A percentile compares a stretch with the other conserved stretches of the same genome.
phyloP scores from a whole-genome alignment of 2,888 invertebrate species.

The Lordiphosa fenestrarum region DNA sequence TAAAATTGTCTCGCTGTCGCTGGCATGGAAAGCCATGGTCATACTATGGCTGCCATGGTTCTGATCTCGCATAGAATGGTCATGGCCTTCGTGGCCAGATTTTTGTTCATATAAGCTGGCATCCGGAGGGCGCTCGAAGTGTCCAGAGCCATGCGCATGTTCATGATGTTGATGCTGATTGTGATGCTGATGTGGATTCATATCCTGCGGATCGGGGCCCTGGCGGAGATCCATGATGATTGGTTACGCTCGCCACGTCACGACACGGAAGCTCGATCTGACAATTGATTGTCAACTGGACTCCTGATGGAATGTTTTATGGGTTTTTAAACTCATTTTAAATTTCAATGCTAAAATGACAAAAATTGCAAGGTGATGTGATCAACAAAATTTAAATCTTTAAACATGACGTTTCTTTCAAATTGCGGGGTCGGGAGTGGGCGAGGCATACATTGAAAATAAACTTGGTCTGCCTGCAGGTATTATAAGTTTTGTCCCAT shows the following conservation, averaged over 20 bases:
- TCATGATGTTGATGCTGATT: slow-evolving; percentile 20
- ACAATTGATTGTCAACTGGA: neutral
- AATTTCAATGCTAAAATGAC: neutral
- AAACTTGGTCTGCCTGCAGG: too few species aligned
- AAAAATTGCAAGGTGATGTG: too few species aligned
- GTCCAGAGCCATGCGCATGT: too few species aligned
- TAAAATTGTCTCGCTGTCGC: slow-evolving; percentile 41
- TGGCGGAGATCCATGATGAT: slow-evolving; percentile 20
- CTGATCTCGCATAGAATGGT: neutral
- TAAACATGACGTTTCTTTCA: too few species aligned
- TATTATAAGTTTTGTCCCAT: too few species aligned
- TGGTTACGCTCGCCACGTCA: neutral
- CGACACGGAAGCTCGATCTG: neutral
- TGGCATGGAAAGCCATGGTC: slow-evolving; percentile 41
- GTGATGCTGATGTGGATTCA: slow-evolving; percentile 14
- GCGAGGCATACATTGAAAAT: too few species aligned
- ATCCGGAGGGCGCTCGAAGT: neutral
- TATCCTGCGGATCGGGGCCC: neutral
- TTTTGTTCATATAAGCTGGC: neutral
- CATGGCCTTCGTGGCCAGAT: neutral
- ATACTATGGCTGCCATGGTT: slow-evolving; percentile 2
- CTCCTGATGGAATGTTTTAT: neutral
- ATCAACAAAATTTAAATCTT: too few species aligned
- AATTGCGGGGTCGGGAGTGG: too few species aligned
- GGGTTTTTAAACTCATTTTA: slow-evolving; percentile 4